Evolutionary conservation across 2,888 invertebrate species (phyloP), one percentile per base, ranked within the genome.

Genomic region (Ormyrus rosae): DNA sequence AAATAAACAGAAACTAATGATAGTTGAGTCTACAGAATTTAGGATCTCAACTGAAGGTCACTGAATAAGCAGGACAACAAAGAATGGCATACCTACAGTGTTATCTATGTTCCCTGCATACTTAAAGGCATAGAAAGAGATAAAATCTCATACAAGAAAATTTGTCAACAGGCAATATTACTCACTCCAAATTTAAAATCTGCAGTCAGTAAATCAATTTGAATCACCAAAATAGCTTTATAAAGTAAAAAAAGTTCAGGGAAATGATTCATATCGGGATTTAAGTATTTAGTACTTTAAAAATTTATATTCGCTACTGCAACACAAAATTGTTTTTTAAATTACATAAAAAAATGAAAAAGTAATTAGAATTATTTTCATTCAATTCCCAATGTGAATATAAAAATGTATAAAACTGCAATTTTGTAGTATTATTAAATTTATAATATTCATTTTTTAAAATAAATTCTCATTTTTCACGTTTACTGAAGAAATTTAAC

Each of bases 1-100:
- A 72, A 72, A 79, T 60, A 81, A 81, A 81, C 74, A 80, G 73
- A 56, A 74, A 67, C n/a, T 55, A 55, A 81, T 34, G 78, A 78
- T 75, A 70, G 63, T 60, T 48, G 19, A 58, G 70, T 46, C 58
- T 34, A 80, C 19, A 63, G 50, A 82, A 72, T 65, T 80, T 73
- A 70, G 78, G 64, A 61, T 60, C 46, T 34, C 4, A 74, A 9
- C 34, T 80, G 69, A 82, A 82, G 80, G 80, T 82, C 77, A 80
- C 58, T 70, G 69, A 69, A 58, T 70, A 81, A 74, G 63, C 60
- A 77, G 55, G 8, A 77, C 69, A 77, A 73, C 77, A 81, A 78
- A 77, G 77, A 82, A 80, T 71, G 72, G 76, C 71, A 72, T 75
- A 67, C 61, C 61, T 64, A 55, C 13, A 68, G 68, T 68, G 46